Evolutionary conservation across 2,888 invertebrate species (phyloP).

Genomic region (Megalurothrips usitatus): DNA sequence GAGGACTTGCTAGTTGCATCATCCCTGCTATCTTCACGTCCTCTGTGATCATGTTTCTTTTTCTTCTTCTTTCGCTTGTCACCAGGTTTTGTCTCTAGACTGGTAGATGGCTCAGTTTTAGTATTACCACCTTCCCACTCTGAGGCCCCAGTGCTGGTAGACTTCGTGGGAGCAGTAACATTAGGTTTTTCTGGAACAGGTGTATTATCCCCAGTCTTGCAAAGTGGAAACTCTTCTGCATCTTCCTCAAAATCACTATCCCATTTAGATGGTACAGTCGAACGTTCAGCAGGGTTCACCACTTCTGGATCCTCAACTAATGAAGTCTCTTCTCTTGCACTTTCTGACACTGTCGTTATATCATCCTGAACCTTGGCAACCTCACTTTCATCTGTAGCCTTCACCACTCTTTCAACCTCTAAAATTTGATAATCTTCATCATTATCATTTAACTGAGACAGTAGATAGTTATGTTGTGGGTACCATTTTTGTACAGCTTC

Average conservation of each 20-base stretch:
- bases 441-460: not conserved
- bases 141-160: not conserved
- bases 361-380: not conserved
- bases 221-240: not conserved
- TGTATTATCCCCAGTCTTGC: not conserved
- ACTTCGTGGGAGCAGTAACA: not conserved
- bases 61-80: constrained; percentile 6
- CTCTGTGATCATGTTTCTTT: not conserved
- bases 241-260: constrained; percentile 7
- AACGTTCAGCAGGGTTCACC: not conserved
- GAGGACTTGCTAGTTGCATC: not conserved
- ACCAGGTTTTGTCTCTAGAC: not conserved
- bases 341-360: not conserved
- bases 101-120: not conserved
- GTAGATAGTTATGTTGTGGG: not conserved
- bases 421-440: not conserved
- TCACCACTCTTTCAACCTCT: not conserved
- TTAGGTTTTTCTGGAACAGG: not conserved
- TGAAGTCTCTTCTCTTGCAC: not conserved
- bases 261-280: not conserved
- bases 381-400: not conserved
- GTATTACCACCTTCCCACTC: too few relatives aligned
- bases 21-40: not conserved
- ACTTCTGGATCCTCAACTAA: not conserved
- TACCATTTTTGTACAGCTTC: not conserved